Conservation (phyloP, 2,797 vertebrate species). For the Perodicticus potto region DNA sequence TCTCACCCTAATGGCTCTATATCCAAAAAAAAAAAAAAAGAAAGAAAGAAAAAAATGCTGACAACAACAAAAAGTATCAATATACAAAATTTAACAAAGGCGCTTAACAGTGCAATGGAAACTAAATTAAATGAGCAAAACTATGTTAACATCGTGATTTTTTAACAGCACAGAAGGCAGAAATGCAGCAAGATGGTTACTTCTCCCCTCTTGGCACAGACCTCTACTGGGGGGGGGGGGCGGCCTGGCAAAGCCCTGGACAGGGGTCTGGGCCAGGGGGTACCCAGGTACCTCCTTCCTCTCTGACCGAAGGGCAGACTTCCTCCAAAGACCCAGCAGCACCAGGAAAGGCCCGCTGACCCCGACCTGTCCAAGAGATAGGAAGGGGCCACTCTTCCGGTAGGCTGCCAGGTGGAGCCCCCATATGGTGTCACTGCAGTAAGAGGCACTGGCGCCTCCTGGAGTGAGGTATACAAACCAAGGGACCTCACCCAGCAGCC, state of each 20-base stretch:
- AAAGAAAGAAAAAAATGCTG: conserved; percentile 84
- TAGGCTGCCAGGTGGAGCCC: neutral
- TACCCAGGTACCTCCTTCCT: too few relatives aligned
- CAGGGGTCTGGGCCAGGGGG: neutral
- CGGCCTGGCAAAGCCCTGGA: neutral
- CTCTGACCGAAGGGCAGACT: neutral
- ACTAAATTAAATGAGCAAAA: conserved; percentile 73
- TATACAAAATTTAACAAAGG: conserved; percentile 84
- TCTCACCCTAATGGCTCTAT: conserved; percentile 87
- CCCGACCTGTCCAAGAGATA: rapidly evolving
- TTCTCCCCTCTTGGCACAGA: neutral
- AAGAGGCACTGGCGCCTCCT: too few relatives aligned
- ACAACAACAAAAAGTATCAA: conserved; percentile 87
- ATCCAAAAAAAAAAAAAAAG: conserved; percentile 72
- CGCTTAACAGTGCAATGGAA: conserved; percentile 76
- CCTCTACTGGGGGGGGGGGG: too few relatives aligned
- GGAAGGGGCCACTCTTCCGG: neutral
- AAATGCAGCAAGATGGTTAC: neutral
- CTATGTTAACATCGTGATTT: conserved; percentile 62
- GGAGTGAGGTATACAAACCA: neutral
- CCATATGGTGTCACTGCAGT: neutral
- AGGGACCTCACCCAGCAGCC: rapidly evolving
- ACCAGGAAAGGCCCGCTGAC: neutral
- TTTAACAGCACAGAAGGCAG: neutral
- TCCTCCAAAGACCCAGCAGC: neutral